Evolutionary conservation across 2,113 vertebrate genomes (phyloP).

Genomic region (Scalopus aquaticus): DNA sequence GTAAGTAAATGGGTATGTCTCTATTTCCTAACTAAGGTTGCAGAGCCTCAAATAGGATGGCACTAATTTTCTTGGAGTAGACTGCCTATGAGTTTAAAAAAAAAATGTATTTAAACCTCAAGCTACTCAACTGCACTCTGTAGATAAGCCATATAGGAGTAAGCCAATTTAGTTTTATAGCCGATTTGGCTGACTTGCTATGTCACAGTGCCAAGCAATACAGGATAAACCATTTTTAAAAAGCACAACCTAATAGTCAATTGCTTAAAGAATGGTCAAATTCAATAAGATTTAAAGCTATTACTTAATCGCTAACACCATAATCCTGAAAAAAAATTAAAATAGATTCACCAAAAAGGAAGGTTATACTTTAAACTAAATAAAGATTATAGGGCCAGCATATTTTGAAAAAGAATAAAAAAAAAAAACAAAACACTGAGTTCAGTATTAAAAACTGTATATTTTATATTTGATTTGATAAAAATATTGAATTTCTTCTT

Average conservation of each 20-base stretch:
- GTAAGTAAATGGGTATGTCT: background rate
- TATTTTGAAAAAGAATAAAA: background rate
- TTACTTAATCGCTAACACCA: constrained; percentile 43
- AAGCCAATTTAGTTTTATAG: constrained; percentile 54
- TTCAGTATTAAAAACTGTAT: background rate
- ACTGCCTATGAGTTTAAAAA: background rate
- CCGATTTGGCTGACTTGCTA: constrained; percentile 26
- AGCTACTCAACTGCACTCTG: background rate
- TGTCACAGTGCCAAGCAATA: constrained; percentile 39
- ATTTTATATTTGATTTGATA: background rate
- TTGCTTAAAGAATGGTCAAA: constrained; percentile 30
- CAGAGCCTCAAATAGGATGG: background rate
- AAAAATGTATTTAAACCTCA: background rate
- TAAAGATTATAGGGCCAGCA: background rate
- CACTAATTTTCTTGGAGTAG: background rate
- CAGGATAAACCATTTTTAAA: background rate
- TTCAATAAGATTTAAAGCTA: constrained; percentile 37
- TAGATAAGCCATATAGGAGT: constrained; percentile 17
- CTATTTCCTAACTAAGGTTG: background rate
- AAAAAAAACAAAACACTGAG: background rate
- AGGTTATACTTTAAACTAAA: background rate
- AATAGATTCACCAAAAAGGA: background rate
- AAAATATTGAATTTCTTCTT: background rate
- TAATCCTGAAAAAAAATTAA: constrained; percentile 26
- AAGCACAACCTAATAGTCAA: background rate